Evolutionary conservation across 2,113 vertebrate species (phyloP), one percentile per base, ranked within the genome.

Genomic region (Dipodomys merriami): DNA sequence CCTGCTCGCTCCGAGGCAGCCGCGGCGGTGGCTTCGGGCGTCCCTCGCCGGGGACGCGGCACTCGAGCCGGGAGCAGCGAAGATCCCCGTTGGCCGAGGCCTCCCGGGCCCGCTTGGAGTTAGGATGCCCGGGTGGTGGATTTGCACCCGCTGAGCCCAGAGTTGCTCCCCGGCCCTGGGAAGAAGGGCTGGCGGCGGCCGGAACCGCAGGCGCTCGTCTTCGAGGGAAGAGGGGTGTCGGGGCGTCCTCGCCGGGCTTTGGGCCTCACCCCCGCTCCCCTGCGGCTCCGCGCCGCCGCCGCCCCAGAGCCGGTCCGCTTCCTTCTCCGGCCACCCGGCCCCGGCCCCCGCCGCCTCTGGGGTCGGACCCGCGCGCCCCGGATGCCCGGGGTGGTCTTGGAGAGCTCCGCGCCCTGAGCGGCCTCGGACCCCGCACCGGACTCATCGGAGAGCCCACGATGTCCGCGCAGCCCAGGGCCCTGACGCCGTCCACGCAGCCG

Each of bases 151-250:
- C 82, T 97, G 91, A 97, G 62, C 84, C 44, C 53, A 71, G 97
- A 97, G 89, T 96, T 95, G 79, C 53, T 97, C 82, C 83, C 57
- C 74, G 69, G 91, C 91, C 87, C 94, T 71, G 91, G 95, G 82
- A 95, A 94, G 82, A 95, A 94, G 86, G 91, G 73, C 69, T 91
- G 18, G 93, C 79, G 33, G 95, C 76, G 53, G 92, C 83, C 81
- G 64, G 86, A 97, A 86, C 94, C 91, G 95, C 97, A 95, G 95
- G 95, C 93, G 95, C 87, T 88, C 71, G 39, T 89, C 95, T 96
- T 94, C 92, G 88, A 49, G 85, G 90, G 93, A 57, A 57, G 83
- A 68, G 94, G 96, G 96, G 95, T 93, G 87, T 92, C 86, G 92
- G 83, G 90, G 95, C 84, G 89, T 94, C 94, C 74, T 88, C 81